Conservation (phyloP, 2,797 vertebrate genomes). For the Microcaecilia unicolor region DNA sequence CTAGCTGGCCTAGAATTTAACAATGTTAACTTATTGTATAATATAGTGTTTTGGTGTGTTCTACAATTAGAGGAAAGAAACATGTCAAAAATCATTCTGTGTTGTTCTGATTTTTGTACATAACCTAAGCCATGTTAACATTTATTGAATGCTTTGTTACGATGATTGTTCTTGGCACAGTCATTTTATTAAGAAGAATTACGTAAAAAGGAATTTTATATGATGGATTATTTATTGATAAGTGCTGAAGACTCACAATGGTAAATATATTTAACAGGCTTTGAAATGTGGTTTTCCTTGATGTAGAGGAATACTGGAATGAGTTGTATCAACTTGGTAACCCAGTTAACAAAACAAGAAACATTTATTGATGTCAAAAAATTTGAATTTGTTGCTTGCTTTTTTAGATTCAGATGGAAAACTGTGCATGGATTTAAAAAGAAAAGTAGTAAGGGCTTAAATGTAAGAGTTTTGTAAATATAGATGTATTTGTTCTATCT, state of each 20-base stretch:
- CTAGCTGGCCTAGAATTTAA: slow-evolving; percentile 50
- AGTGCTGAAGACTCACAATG: not conserved
- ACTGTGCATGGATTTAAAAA: slow-evolving; percentile 27
- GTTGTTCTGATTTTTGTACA: slow-evolving; percentile 29
- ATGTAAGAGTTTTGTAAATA: slow-evolving; percentile 32
- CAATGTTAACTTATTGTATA: slow-evolving; percentile 24
- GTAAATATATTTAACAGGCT: not conserved
- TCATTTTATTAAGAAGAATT: slow-evolving; percentile 1
- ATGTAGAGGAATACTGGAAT: slow-evolving; percentile 22
- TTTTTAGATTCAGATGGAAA: slow-evolving; percentile 6
- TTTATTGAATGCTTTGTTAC: slow-evolving; percentile 11
- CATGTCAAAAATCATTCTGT: slow-evolving; percentile 14
- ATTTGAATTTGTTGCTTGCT: slow-evolving; percentile 15
- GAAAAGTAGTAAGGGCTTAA: slow-evolving; percentile 35
- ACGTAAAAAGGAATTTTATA: slow-evolving; percentile 9
- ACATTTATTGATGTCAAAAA: slow-evolving; percentile 6
- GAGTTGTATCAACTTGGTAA: slow-evolving; percentile 36
- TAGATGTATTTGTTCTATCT: slow-evolving; percentile 36
- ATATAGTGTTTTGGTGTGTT: slow-evolving; percentile 17
- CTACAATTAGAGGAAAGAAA: slow-evolving; percentile 11
- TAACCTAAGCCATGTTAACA: slow-evolving; percentile 17
- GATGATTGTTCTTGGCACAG: slow-evolving; percentile 2
- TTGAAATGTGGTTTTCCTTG: not conserved
- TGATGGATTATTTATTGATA: slow-evolving; percentile 20
- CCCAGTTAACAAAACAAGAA: not conserved